Evolutionary conservation across 2,797 vertebrate genomes (phyloP), one percentile per base, ranked within the genome.

Genomic region (Peromyscus aztecus): DNA sequence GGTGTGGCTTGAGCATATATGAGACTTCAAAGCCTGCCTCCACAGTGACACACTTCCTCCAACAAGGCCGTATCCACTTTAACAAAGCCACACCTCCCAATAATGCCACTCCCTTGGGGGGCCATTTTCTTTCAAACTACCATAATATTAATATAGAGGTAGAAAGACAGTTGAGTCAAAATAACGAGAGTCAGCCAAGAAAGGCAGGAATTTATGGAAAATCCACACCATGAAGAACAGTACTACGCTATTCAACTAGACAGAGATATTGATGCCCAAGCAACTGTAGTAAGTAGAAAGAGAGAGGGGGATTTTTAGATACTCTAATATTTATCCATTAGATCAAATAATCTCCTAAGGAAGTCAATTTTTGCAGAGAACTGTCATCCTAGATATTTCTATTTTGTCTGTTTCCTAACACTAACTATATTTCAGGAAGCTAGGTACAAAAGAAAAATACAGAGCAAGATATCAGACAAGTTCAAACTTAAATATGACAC

Each of bases 301-400:
- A 27, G 87, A 4, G 9, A 29, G 37, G 85, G 21, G 17, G 31
- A 67, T 90, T 90, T 76, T 76, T 4, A 19, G 71, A 52, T 61
- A 78, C 84, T 87, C 52, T 89, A 11, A 55, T 86, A 91, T 84
- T 75, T 87, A 82, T 65, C 37, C 55, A 75, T 63, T 71, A 87
- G 63, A 80, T 73, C 69, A 37, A 43, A 63, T 65, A 82, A 83
- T 31, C 6, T 75, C 31, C 92, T 13, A 75, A 90, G 76, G 86
- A 92, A 90, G n/a, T 89, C 19, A 87, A 34, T 1, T n/a, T 75
- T 87, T 69, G 29, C 90, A 90, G 67, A 92, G 65, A 85, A 93
- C 17, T 84, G 17, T 23, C 55, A 85, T 83, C 10, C 24, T 83
- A 12, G 16, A 81, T 90, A 69, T 67, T 5, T 91, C 52, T 78